Evolutionary conservation across 37 sponge, comb jelly and placozoan genomes (phyloP).

Genomic region (Aplysina aerophoba): DNA sequence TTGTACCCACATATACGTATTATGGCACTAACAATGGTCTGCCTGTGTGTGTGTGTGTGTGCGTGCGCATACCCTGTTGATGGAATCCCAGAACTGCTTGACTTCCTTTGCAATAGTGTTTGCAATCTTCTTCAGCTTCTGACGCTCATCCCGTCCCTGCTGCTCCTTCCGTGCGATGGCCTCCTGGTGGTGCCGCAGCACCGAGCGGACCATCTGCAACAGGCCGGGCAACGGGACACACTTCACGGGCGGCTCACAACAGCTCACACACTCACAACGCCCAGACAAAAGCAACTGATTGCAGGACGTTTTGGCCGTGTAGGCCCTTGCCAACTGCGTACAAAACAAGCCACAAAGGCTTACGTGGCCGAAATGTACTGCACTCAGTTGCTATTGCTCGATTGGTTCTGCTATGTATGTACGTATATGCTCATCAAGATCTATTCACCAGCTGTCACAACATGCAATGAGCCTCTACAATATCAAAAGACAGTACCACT

Average conservation of each 20-base stretch:
- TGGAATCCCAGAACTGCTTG: slow-evolving; percentile 85
- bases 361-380: too few species aligned
- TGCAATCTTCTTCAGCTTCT: slow-evolving; percentile 85
- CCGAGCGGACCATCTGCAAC: slow-evolving; percentile 70
- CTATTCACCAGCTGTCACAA: too few species aligned
- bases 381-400: too few species aligned
- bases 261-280: too few species aligned
- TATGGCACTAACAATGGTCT: neutral
- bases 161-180: slow-evolving; percentile 52
- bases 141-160: slow-evolving; percentile 73
- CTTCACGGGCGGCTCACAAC: too few species aligned
- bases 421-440: neutral
- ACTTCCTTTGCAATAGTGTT: slow-evolving; percentile 91
- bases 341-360: too few species aligned
- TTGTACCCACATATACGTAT: neutral
- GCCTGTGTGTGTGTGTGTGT: neutral
- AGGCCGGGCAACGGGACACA: neutral
- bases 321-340: too few species aligned
- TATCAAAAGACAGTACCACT: neutral
- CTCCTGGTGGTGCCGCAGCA: slow-evolving; percentile 79
- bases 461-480: neutral
- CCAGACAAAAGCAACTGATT: too few species aligned
- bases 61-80: slow-evolving; percentile 60
- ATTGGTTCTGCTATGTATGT: slow-evolving; percentile 27
- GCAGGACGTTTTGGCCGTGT: too few species aligned